Evolutionary conservation across 1,140 invertebrate genomes (phyloP).

Genomic region (Drosophila murphyi): DNA sequence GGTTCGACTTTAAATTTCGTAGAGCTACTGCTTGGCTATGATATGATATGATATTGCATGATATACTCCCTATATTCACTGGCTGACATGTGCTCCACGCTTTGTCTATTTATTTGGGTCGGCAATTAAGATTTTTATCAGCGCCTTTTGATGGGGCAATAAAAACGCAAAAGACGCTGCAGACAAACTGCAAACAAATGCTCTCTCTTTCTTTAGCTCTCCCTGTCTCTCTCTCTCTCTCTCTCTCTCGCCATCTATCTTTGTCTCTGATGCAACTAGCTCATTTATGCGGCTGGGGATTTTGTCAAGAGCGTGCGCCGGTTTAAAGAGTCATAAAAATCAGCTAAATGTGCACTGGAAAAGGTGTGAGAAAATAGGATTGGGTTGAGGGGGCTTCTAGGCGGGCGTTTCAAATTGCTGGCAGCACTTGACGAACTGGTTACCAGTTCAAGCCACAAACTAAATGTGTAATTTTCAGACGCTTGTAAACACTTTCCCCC

Average conservation of each 20-base stretch:
- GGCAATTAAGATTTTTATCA: conserved; percentile 82
- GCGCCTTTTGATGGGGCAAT: conserved; percentile 74
- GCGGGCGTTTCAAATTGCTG: conserved; percentile 1
- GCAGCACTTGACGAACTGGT: conserved; percentile 45
- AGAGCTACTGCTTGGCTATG: conserved; percentile 14
- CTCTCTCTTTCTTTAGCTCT: conserved; percentile 14
- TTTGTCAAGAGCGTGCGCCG: conserved; percentile 64
- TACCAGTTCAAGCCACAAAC: conserved; percentile 55
- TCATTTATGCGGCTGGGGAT: conserved; percentile 70
- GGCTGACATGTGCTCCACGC: conserved; percentile 45
- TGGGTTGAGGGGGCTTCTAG: not conserved
- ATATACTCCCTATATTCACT: conserved; percentile 13
- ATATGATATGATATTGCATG: conserved; percentile 4
- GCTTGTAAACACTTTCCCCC: conserved; percentile 64
- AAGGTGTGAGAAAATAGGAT: conserved; percentile 59
- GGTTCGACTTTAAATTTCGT: conserved; percentile 14
- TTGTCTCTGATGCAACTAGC: conserved; percentile 5
- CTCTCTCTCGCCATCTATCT: not conserved
- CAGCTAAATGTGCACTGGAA: conserved; percentile 54
- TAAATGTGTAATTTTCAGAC: conserved; percentile 78
- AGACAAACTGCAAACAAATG: conserved; percentile 61
- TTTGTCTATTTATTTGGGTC: conserved; percentile 81
- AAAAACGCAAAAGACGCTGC: conserved; percentile 59
- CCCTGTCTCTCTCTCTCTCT: conserved; percentile 30
- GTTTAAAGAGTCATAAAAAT: conserved; percentile 80